Evolutionary conservation across 2,888 invertebrate genomes (phyloP).

Genomic region (Teleogryllus oceanicus): DNA sequence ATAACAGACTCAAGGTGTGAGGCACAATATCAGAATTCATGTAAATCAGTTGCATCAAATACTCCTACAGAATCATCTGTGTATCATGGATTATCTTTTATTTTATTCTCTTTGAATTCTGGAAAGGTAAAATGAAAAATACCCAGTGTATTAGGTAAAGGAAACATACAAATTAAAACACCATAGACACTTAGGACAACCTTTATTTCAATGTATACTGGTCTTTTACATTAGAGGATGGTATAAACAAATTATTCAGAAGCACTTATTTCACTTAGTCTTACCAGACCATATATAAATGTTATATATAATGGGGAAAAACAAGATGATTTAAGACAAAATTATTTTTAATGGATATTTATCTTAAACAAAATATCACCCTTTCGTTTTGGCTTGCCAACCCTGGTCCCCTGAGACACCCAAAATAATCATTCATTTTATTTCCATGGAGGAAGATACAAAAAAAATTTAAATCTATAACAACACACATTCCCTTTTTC

Average conservation of each 20-base stretch:
- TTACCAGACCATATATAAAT: constrained; percentile 29
- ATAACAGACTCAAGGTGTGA: no score
- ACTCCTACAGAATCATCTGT: no score
- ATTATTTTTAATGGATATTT: constrained; percentile 30
- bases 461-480: constrained; percentile 32
- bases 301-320: constrained; percentile 30
- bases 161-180: constrained; percentile 25
- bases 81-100: background rate
- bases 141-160: background rate
- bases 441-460: constrained; percentile 30
- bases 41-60: no score
- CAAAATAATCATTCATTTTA: constrained; percentile 24
- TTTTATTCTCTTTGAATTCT: no score
- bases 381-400: constrained; percentile 48
- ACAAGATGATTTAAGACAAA: constrained; percentile 33
- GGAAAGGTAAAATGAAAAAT: no score
- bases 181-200: constrained; percentile 52
- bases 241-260: constrained; percentile 43
- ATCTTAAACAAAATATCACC: constrained; percentile 29
- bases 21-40: no score
- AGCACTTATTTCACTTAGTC: constrained; percentile 46
- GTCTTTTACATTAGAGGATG: constrained; percentile 50
- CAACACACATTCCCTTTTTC: no score
- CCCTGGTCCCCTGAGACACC: constrained; percentile 52
- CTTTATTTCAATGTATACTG: constrained; percentile 57